Evolutionary conservation across 2,113 vertebrate species (phyloP), one percentile per base, ranked within the genome.

Genomic region (Macquaria ambigua): DNA sequence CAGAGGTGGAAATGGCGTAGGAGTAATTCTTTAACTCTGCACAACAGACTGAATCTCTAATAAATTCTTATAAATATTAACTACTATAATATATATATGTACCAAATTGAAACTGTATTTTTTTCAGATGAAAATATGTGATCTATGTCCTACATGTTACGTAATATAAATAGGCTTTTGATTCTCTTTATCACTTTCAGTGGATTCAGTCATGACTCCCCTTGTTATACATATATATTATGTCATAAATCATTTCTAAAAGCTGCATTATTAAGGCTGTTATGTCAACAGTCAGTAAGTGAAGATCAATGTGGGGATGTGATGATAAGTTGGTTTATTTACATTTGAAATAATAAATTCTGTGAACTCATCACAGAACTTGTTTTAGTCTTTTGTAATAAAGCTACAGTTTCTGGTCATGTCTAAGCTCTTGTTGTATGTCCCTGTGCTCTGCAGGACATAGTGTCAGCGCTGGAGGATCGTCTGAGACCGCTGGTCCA

Each of bases 401-500:
- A 63, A 71, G 14, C 14, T 21, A 50, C 21, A 53, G 48, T 53
- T 71, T 21, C 6, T 21, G 16, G 23, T 63, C 25, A n/a, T 28
- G 53, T 74, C 50, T 55, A 18, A 64, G 14, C 31, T 41, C 43
- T 79, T 31, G 12, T 68, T 53, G 10, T 39, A 2, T 61, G 0
- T 77, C 48, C 0, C 18, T 68, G 0, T 69, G 20, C 25, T 64
- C 25, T 87, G 74, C 48, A 99, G 98, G 98, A 99, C 94, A 99
- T 99, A 0, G 98, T 99, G 2, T 99, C 98, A 0, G 97, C 98
- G 0, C 86, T 99, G 83, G 98, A 99, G 93, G 98, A 99, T 90
- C 97, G 98, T 0, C 95, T 99, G 18, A 93, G 98, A 61, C 98
- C 98, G 0, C 96, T 99, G 70, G 98, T 99, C 67, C 98, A 99